These are phyloP conservation scores for Champsocephalus gunnari DNA, from an alignment of 2,797 vertebrate species.

Conservation along the genomic window DNA sequence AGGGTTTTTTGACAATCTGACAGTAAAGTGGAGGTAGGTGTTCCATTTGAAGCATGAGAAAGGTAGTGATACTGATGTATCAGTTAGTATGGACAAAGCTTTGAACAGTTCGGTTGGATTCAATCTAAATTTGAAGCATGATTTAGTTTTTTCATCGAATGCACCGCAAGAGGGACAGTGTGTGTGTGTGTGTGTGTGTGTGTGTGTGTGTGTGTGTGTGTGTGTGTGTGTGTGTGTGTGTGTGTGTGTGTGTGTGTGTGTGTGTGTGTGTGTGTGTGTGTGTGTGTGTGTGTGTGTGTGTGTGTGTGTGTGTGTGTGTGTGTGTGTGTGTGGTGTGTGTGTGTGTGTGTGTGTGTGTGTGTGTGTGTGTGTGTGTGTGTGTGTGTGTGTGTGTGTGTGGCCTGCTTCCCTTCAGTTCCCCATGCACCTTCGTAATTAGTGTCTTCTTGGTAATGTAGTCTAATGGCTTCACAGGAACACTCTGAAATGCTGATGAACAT, in stretches of 20 bases:
- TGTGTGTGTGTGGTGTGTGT: conserved; percentile 6
- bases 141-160: not conserved
- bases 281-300: conserved; percentile 17
- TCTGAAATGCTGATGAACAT: conserved; percentile 83
- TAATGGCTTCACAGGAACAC: conserved; percentile 78
- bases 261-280: conserved; percentile 4
- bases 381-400: conserved; percentile 18
- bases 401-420: conserved; percentile 38
- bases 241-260: conserved; percentile 16
- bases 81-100: conserved; percentile 2
- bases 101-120: conserved; percentile 5
- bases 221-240: conserved; percentile 17
- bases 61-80: too few species aligned
- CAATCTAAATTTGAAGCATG: not conserved
- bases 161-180: not conserved
- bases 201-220: conserved; percentile 4
- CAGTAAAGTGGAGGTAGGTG: too few species aligned
- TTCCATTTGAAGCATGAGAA: too few species aligned
- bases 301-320: conserved; percentile 15
- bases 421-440: conserved; percentile 72
- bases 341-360: conserved; percentile 18
- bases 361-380: conserved; percentile 3
- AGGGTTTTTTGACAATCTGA: too few species aligned
- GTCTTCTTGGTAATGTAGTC: conserved; percentile 75
- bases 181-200: conserved; percentile 16